phyloP scores from a whole-genome alignment of 1,140 invertebrate genomes.

The Prorops nasuta region DNA sequence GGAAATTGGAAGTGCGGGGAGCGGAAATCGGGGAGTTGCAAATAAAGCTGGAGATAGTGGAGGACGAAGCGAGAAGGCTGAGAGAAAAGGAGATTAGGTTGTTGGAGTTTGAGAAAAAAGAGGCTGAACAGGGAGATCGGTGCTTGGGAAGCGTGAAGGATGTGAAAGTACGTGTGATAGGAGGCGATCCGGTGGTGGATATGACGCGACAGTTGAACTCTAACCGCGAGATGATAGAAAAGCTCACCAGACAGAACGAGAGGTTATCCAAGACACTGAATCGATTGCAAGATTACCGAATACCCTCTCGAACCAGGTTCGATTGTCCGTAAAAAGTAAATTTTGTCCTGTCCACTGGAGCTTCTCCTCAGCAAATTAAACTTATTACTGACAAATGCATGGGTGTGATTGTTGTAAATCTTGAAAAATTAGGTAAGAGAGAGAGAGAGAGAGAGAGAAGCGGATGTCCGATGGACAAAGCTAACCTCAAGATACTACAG shows the following conservation, averaged over 20 bases:
- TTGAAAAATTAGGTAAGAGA: too few species aligned
- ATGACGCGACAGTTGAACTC: conserved; percentile 20
- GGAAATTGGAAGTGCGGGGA: too few species aligned
- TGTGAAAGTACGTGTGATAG: too few species aligned
- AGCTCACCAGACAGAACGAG: conserved; percentile 21
- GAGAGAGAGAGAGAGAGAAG: too few species aligned
- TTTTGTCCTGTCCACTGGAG: too few species aligned
- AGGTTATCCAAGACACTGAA: conserved; percentile 26
- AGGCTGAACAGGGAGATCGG: background rate
- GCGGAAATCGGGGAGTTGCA: background rate
- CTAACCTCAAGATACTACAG: too few species aligned
- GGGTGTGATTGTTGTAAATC: too few species aligned
- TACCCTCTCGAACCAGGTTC: too few species aligned
- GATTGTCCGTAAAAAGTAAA: too few species aligned
- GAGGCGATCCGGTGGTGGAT: conserved; percentile 14
- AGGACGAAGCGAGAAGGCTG: background rate
- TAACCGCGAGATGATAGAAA: conserved; percentile 25
- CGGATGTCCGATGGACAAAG: too few species aligned
- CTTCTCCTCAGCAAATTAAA: too few species aligned
- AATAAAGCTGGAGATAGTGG: background rate
- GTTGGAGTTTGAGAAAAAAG: background rate
- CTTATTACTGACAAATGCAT: too few species aligned
- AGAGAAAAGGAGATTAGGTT: background rate
- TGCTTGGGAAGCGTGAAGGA: conserved; percentile 17
- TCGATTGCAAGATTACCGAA: conserved; percentile 22